Conservation (phyloP, 2,113 vertebrate species). For the Pitta sordida region DNA sequence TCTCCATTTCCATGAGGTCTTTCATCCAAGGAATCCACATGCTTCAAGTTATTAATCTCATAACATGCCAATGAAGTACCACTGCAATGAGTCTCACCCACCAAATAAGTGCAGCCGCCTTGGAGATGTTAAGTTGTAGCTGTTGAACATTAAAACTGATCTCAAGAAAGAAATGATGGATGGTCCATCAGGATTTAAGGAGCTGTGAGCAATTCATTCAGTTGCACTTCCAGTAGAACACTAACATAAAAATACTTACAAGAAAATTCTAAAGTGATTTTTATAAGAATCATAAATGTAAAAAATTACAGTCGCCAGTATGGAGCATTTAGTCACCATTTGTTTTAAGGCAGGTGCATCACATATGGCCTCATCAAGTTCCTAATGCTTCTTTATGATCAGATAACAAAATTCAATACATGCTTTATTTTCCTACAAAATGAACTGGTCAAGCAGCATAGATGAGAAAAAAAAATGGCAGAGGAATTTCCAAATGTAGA, state of each 20-base stretch:
- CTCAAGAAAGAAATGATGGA: conserved; percentile 2
- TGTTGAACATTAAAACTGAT: conserved; percentile 1
- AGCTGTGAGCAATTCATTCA: not conserved
- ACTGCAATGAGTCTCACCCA: not conserved
- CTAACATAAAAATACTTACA: not conserved
- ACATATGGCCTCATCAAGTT: not conserved
- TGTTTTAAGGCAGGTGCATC: not conserved
- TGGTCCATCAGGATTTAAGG: not conserved
- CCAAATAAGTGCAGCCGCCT: not conserved
- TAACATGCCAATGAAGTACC: not conserved
- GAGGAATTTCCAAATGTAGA: not conserved
- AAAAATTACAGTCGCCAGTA: not conserved
- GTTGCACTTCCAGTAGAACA: not conserved
- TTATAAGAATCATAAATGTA: not conserved
- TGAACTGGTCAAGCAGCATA: not conserved
- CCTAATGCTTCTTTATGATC: not conserved
- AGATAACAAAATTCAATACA: not conserved
- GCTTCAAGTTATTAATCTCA: not conserved
- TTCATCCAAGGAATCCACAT: not conserved
- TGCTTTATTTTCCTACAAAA: not conserved
- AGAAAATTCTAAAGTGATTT: not conserved
- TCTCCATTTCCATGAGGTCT: not conserved
- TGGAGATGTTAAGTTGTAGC: not conserved
- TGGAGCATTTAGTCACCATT: not conserved
- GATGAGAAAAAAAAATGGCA: not conserved